Evolutionary conservation across 2,888 invertebrate genomes (phyloP).

Genomic region (Acanthosepion pharaonis): DNA sequence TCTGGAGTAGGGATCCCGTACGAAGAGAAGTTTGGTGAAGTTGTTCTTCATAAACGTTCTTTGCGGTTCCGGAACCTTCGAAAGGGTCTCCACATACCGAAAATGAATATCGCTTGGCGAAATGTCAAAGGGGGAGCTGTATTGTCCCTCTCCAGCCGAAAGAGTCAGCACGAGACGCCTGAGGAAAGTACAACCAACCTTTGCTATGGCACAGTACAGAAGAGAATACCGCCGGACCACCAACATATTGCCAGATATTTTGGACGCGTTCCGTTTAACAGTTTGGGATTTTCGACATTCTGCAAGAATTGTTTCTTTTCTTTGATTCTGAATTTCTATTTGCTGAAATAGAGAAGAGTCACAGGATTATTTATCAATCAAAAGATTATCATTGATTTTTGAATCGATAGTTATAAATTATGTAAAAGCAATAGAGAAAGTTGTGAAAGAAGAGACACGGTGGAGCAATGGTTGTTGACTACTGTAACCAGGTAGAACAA

Average conservation of each 20-base stretch:
- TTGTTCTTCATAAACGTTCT: background rate
- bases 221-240: background rate
- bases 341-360: background rate
- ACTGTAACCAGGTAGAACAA: no score
- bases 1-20: constrained; percentile 36
- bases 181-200: constrained; percentile 38
- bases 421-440: no score
- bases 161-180: background rate
- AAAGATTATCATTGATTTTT: no score
- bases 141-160: background rate
- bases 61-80: background rate
- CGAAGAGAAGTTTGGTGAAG: background rate
- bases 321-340: background rate
- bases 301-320: background rate
- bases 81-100: background rate
- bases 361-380: background rate
- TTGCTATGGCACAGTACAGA: constrained; percentile 34
- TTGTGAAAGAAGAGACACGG: no score
- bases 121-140: constrained; percentile 24
- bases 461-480: no score
- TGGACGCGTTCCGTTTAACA: background rate
- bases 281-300: background rate
- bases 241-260: background rate
- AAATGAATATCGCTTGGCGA: background rate
- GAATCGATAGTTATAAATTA: no score